These are phyloP conservation scores for Dunckerocampus dactyliophorus DNA, from an alignment of 2,113 vertebrate genomes.

Conservation along the genomic window DNA sequence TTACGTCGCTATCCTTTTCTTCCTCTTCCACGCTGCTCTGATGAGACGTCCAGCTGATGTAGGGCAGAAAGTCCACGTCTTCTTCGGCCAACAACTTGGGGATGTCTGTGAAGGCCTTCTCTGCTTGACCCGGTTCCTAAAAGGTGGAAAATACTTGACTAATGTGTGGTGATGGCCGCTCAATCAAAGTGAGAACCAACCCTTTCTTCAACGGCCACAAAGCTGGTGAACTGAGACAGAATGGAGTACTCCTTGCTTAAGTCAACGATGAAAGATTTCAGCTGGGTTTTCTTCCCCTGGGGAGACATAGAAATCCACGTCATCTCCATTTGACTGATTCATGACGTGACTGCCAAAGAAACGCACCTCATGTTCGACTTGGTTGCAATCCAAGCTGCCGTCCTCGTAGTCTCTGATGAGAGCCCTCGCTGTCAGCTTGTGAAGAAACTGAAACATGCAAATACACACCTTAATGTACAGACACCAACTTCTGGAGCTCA, in stretches of 20 bases:
- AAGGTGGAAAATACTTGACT: neutral
- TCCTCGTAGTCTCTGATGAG: constrained; percentile 85
- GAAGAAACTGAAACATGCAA: constrained; percentile 74
- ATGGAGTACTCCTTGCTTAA: constrained; percentile 85
- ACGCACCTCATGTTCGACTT: constrained; percentile 80
- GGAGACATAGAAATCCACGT: neutral
- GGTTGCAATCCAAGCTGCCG: constrained; percentile 73
- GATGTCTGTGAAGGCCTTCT: constrained; percentile 65
- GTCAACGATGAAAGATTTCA: constrained; percentile 79
- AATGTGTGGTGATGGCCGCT: neutral
- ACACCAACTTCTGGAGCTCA: neutral
- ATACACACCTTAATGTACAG: neutral
- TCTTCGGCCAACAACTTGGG: constrained; percentile 73
- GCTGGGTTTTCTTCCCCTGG: constrained; percentile 79
- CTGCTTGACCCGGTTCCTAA: constrained; percentile 45
- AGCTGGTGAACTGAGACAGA: constrained; percentile 87
- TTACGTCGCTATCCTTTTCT: neutral
- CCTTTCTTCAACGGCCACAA: constrained; percentile 85
- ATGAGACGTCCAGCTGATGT: constrained; percentile 70
- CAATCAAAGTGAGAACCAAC: constrained; percentile 56
- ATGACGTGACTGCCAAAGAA: too few species aligned
- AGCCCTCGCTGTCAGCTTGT: constrained; percentile 83
- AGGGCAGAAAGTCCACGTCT: constrained; percentile 81
- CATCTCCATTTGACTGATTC: too few species aligned
- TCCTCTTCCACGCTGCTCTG: neutral